Evolutionary conservation across 2,113 vertebrate genomes (phyloP).

Genomic region (Hirundichthys speculiger): DNA sequence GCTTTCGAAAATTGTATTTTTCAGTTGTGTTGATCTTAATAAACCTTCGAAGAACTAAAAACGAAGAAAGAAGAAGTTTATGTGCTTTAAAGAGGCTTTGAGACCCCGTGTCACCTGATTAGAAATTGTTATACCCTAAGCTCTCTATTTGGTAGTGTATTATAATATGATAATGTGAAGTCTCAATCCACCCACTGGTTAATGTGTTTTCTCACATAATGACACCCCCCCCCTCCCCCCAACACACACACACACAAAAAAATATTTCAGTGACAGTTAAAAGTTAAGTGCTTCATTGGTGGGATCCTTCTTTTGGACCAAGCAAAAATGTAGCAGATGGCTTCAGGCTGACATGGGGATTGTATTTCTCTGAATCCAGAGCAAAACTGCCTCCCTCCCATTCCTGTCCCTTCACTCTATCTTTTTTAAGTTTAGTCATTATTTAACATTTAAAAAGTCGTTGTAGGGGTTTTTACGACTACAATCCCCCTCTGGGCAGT

Average conservation of each 20-base stretch:
- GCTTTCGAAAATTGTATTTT: background rate
- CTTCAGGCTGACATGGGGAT: no score
- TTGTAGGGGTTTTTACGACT: background rate
- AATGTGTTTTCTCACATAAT: background rate
- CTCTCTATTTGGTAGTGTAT: background rate
- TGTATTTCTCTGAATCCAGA: no score
- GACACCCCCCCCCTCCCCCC: no score
- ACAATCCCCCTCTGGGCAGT: background rate
- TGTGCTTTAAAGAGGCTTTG: no score
- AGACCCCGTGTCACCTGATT: background rate
- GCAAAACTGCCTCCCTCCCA: no score
- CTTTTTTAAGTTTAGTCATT: constrained; percentile 4
- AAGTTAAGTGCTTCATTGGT: background rate
- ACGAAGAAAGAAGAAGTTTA: no score
- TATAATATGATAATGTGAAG: background rate
- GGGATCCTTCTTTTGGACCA: background rate
- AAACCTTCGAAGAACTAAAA: no score
- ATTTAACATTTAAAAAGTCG: constrained; percentile 4
- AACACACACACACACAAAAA: no score
- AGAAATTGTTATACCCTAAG: background rate
- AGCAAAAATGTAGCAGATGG: no score
- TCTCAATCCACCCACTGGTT: background rate
- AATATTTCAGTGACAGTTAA: background rate
- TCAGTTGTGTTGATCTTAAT: background rate
- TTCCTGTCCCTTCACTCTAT: background rate